Conservation (phyloP, 1,140 invertebrate genomes). For the Saccostrea glomerata region DNA sequence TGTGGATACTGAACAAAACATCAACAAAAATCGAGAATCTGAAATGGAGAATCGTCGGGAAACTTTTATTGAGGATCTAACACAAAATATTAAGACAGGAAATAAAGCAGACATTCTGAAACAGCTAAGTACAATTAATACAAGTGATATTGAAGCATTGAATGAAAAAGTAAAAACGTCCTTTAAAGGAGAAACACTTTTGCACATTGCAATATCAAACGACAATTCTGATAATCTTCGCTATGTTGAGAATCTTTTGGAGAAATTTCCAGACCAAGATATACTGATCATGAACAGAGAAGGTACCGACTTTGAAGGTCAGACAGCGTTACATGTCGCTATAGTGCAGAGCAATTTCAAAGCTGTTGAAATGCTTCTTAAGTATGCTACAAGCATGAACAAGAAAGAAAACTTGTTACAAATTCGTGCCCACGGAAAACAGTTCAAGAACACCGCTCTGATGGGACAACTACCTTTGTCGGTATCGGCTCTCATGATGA, state of each 20-base stretch:
- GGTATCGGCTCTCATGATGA: constrained; percentile 66
- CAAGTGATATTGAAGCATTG: neutral
- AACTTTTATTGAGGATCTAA: neutral
- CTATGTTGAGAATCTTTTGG: neutral
- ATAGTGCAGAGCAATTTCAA: constrained; percentile 61
- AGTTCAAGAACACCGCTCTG: constrained; percentile 66
- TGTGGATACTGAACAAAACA: no score
- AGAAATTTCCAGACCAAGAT: neutral
- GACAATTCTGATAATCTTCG: constrained; percentile 42
- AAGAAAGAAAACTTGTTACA: constrained; percentile 38
- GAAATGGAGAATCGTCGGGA: neutral
- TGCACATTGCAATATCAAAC: constrained; percentile 54
- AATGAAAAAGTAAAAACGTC: neutral
- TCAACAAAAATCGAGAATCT: neutral
- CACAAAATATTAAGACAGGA: neutral
- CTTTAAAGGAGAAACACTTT: constrained; percentile 51
- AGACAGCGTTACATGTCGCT: constrained; percentile 65
- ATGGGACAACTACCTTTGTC: constrained; percentile 65
- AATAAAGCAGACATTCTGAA: neutral
- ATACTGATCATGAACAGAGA: constrained; percentile 52
- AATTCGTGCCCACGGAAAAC: constrained; percentile 46
- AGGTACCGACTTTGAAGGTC: constrained; percentile 63
- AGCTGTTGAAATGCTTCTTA: constrained; percentile 54
- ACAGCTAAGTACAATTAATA: neutral
- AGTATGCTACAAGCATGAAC: neutral